Evolutionary conservation across 2,888 invertebrate species (phyloP).

Genomic region (Drosophila leonis): DNA sequence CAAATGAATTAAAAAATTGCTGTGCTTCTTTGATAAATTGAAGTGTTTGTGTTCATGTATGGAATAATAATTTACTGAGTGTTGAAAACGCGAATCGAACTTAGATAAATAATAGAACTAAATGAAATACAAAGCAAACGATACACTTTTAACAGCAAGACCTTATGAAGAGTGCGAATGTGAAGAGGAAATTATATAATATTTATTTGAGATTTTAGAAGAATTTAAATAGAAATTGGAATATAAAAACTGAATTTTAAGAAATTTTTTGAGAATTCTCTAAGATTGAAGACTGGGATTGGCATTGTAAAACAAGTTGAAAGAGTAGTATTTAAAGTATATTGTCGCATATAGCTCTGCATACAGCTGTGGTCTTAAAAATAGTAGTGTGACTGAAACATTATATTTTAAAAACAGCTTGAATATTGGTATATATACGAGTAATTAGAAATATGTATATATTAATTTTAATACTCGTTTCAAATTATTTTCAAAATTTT

Average conservation of each 20-base stretch:
- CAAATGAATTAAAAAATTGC: conserved; percentile 57
- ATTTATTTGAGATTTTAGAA: not conserved
- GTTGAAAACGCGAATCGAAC: not conserved
- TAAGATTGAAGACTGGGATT: not conserved
- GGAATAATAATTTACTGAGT: conserved; percentile 8
- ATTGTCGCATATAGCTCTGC: not conserved
- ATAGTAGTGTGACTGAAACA: too few relatives aligned
- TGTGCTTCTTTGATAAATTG: conserved; percentile 42
- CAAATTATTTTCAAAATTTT: too few relatives aligned
- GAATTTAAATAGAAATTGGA: not conserved
- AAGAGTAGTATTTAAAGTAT: not conserved
- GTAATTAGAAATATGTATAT: too few relatives aligned
- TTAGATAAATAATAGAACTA: conserved; percentile 4
- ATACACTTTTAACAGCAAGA: not conserved
- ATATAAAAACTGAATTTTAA: not conserved
- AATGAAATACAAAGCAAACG: not conserved
- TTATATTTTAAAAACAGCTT: too few relatives aligned
- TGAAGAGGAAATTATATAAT: not conserved
- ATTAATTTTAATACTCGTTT: too few relatives aligned
- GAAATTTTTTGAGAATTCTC: not conserved
- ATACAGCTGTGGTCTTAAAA: too few relatives aligned
- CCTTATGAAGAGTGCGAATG: not conserved
- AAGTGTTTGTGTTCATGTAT: conserved; percentile 18
- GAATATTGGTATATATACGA: too few relatives aligned
- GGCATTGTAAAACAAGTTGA: too few relatives aligned